Percentiles rank a stretch among this genome's conserved stretches.
Conservation (phyloP, 2,888 invertebrate genomes). For the Rhabditoides inermis region DNA sequence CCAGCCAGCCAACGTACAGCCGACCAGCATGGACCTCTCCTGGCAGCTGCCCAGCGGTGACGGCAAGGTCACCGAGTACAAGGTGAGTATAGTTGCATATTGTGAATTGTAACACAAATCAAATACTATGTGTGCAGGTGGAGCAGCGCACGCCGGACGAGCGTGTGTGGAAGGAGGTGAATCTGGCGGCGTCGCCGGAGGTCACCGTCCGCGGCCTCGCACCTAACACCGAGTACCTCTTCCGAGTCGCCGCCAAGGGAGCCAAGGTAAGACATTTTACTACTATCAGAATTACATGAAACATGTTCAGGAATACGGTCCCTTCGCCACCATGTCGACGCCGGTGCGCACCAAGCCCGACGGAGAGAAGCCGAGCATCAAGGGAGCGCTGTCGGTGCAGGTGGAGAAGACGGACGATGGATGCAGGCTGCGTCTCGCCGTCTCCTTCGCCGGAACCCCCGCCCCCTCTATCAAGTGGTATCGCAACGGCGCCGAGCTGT, state of each 20-base stretch:
- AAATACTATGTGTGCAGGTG: too few relatives aligned
- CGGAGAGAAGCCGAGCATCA: constrained; percentile 21
- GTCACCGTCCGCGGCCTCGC: constrained; percentile 21
- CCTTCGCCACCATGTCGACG: constrained; percentile 9
- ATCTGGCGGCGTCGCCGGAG: constrained; percentile 10
- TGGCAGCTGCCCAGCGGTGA: background rate
- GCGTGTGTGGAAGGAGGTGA: constrained; percentile 21
- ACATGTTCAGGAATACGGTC: background rate
- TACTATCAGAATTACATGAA: background rate
- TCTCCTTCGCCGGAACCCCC: constrained; percentile 15
- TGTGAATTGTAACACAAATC: too few relatives aligned
- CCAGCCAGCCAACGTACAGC: too few relatives aligned
- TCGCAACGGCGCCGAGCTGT: constrained; percentile 6
- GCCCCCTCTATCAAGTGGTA: constrained; percentile 10
- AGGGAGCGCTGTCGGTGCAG: constrained; percentile 7
- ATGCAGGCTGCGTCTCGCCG: constrained; percentile 20
- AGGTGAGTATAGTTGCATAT: too few relatives aligned
- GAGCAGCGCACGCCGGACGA: constrained; percentile 32
- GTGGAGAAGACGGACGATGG: constrained; percentile 19
- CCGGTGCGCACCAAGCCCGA: constrained; percentile 16
- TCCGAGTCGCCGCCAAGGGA: constrained; percentile 28
- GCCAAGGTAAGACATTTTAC: constrained; percentile 3
- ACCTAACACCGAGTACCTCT: constrained; percentile 36
- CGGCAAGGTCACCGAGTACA: background rate
- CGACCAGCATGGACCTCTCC: background rate